These are phyloP conservation scores for Incurvaria masculella DNA, from an alignment of 2,888 invertebrate genomes.

Conservation along the genomic window DNA sequence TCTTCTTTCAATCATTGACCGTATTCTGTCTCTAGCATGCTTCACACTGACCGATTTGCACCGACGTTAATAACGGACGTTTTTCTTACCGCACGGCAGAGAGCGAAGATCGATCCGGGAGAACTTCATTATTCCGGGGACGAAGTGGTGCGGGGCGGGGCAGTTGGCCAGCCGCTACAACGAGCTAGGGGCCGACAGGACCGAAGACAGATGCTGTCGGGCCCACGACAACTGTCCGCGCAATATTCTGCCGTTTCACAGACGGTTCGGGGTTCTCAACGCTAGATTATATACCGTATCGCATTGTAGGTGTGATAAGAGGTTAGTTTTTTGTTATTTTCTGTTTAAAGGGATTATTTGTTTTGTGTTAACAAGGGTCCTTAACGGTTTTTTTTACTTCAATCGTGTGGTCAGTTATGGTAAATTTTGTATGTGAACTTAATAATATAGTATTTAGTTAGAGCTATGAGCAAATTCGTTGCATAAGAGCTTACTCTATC, in stretches of 20 bases:
- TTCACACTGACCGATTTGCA: not conserved
- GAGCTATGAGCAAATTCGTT: too few relatives aligned
- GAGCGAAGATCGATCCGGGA: slow-evolving; percentile 45
- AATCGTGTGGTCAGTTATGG: not conserved
- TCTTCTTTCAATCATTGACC: too few relatives aligned
- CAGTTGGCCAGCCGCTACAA: slow-evolving; percentile 56
- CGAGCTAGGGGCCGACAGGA: slow-evolving; percentile 52
- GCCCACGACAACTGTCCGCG: slow-evolving; percentile 69
- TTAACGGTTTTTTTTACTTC: slow-evolving; percentile 4
- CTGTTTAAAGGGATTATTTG: slow-evolving; percentile 5
- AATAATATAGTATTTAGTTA: too few relatives aligned
- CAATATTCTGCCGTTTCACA: slow-evolving; percentile 60
- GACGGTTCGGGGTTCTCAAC: slow-evolving; percentile 64
- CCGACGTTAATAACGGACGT: not conserved
- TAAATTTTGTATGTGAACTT: not conserved
- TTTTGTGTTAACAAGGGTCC: not conserved
- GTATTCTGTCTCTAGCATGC: too few relatives aligned
- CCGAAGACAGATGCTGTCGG: slow-evolving; percentile 70
- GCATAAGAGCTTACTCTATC: too few relatives aligned
- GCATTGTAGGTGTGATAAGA: slow-evolving; percentile 74
- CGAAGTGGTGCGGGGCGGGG: slow-evolving; percentile 73
- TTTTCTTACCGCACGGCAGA: slow-evolving; percentile 25
- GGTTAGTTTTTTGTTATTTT: slow-evolving; percentile 52
- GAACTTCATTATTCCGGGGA: slow-evolving; percentile 62
- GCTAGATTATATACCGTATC: slow-evolving; percentile 68